Evolutionary conservation across 2,797 vertebrate species (phyloP), one percentile per base, ranked within the genome.

Genomic region (Sciurus carolinensis): DNA sequence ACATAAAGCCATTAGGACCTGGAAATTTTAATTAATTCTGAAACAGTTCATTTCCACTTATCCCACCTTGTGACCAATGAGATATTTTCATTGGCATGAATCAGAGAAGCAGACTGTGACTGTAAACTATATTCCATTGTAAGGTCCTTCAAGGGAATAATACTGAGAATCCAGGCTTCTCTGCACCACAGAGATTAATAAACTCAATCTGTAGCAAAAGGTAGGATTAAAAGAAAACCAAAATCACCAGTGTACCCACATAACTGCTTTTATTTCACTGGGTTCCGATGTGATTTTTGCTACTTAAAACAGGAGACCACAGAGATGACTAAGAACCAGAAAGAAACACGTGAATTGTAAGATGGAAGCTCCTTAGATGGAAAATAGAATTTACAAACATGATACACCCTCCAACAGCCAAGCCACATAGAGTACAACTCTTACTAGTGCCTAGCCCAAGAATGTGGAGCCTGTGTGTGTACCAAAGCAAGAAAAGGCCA

Each of bases 251-350:
- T 64, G 33, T 18, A 69, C 30, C 62, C 4, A 7, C 54, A 18
- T 62, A 87, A 36, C 36, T 73, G 12, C 15, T 62, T 92, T 92
- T 79, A 90, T 57, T 93, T 93, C n/a, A 71, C 42, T 71, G 47
- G 33, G 42, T 39, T 90, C 33, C 39, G 17, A 26, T 62, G 47
- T 79, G 57, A 90, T 17, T 90, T 91, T 62, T 92, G 50, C 28
- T 64, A 80, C 33, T 52, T 54, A 50, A 52, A 73, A 67, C 2
- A 59, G 24, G 66, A 92, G 75, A 33, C 57, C 66, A 94, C 5
- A 71, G 62, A 94, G 44, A 89, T 71, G 44, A n/a, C 22, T 57
- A 72, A 50, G n/a, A 95, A 72, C 73, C 13, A 15, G 79, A 26
- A 94, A 79, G 30, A 91, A 82, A 77, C 18, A 87, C 39, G 54